Base-by-base conservation (phyloP, 2,797 vertebrate species). In the Okamejei kenojei region DNA sequence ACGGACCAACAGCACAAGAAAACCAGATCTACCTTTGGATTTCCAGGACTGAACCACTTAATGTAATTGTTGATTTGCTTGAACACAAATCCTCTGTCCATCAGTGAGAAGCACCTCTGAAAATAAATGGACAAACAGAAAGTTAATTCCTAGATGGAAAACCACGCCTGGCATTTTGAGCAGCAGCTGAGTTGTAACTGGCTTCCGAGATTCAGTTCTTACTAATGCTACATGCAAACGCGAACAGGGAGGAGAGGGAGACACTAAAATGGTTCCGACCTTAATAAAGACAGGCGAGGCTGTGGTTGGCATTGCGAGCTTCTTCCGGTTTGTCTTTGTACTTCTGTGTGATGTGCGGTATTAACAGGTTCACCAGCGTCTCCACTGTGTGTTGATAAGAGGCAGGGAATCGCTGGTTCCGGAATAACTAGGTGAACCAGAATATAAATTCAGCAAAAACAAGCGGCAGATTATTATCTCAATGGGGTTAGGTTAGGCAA, bases 51-150 rank as follows among this genome's bases (percentile, higher is more conserved):
- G 94, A 99, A 99, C 95, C 97, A 98, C 95, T 98, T 98, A 95
- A 98, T 98, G 95, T 99, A 99, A 96, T 98, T 99, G 96, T 99
- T 99, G 95, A 99, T 99, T 95, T 98, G 98, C 94, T 99, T 99
- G 96, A 99, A 99, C 91, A 98, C 96, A 90, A 99, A 99, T 94
- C 98, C 98, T 94, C 99, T 96, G 94, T 99, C 99, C 98, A 99
- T 99, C 94, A 99, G 98, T 93, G 99, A 99, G 95, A 99, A 98
- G 95, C 98, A 99, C 93, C 97, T 97, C 99, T 99, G 96, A 1
- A 93, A 93, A 92, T 94, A 79, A 93, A 73, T 92, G 91, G 7
- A 93, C 82, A 35, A 93, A 95, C 93, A 17, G n/a, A n/a, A 15
- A 35, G 21, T 19, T 88, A 68, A 88, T 88, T 2, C 1, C 29